Conservation (phyloP, 2,797 vertebrate species). For the Harpagifer antarcticus region DNA sequence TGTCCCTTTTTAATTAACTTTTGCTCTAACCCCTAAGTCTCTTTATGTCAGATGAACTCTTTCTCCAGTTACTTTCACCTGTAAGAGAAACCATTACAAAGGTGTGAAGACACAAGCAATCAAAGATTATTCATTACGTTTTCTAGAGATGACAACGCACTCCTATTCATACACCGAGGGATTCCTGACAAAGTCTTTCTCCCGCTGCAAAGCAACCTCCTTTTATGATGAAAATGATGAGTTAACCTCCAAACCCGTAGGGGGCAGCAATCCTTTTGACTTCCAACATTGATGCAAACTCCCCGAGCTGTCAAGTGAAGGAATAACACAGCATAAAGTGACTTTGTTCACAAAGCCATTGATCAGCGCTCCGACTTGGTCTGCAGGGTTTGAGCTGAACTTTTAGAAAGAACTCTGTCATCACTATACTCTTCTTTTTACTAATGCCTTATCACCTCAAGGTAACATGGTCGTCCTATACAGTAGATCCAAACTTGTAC, state of each 20-base stretch:
- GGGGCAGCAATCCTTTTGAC: slow-evolving; percentile 21
- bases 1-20: slow-evolving; percentile 4
- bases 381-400: slow-evolving; percentile 39
- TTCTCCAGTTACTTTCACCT: not conserved
- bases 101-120: not conserved
- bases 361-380: slow-evolving; percentile 27
- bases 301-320: slow-evolving; percentile 29
- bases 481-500: slow-evolving; percentile 4
- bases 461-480: not conserved
- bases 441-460: not conserved
- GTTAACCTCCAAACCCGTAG: slow-evolving; percentile 39
- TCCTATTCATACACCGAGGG: not conserved
- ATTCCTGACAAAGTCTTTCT: not conserved
- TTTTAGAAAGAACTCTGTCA: slow-evolving; percentile 2
- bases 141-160: not conserved
- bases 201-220: not conserved
- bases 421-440: not conserved
- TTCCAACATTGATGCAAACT: slow-evolving; percentile 40
- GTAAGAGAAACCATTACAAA: not conserved
- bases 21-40: not conserved
- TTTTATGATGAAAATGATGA: slow-evolving; percentile 4
- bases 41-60: not conserved
- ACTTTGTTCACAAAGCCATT: slow-evolving; percentile 25
- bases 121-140: not conserved
- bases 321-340: slow-evolving; percentile 9